Evolutionary conservation across 2,888 invertebrate species (phyloP).

Genomic region (Heliconius sara): DNA sequence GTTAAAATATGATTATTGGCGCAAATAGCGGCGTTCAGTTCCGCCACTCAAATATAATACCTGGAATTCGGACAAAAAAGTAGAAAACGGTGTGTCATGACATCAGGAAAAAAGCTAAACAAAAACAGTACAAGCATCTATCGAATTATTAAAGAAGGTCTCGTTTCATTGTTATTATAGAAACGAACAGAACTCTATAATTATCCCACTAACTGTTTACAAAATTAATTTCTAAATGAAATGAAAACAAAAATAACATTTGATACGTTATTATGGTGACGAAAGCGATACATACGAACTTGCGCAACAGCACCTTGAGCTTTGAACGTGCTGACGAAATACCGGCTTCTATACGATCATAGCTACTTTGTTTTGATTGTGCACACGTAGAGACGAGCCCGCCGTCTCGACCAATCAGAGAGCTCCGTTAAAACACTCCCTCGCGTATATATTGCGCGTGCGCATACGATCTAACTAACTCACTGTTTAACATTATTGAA

Average conservation of each 20-base stretch:
- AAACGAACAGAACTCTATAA: not conserved
- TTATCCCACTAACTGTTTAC: not conserved
- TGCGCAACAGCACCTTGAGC: slow-evolving; percentile 66
- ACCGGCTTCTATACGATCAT: slow-evolving; percentile 31
- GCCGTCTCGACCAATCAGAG: slow-evolving; percentile 72
- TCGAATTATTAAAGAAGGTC: not conserved
- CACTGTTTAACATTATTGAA: slow-evolving; percentile 56
- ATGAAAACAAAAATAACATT: slow-evolving; percentile 5
- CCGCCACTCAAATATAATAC: not conserved
- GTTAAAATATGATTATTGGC: no score
- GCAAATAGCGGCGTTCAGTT: not conserved
- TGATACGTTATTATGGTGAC: not conserved
- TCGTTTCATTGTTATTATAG: not conserved
- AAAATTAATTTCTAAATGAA: not conserved
- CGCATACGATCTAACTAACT: slow-evolving; percentile 60
- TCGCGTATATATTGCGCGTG: slow-evolving; percentile 66
- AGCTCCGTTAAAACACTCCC: slow-evolving; percentile 64
- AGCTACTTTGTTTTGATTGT: slow-evolving; percentile 28
- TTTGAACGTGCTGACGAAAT: slow-evolving; percentile 61
- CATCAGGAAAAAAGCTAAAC: no score
- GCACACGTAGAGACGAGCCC: slow-evolving; percentile 69
- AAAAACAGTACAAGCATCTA: not conserved
- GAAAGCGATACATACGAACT: slow-evolving; percentile 41
- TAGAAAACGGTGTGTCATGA: no score
- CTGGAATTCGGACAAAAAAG: not conserved